Conservation (phyloP, 2,888 invertebrate genomes). For the Julus scanicus region DNA sequence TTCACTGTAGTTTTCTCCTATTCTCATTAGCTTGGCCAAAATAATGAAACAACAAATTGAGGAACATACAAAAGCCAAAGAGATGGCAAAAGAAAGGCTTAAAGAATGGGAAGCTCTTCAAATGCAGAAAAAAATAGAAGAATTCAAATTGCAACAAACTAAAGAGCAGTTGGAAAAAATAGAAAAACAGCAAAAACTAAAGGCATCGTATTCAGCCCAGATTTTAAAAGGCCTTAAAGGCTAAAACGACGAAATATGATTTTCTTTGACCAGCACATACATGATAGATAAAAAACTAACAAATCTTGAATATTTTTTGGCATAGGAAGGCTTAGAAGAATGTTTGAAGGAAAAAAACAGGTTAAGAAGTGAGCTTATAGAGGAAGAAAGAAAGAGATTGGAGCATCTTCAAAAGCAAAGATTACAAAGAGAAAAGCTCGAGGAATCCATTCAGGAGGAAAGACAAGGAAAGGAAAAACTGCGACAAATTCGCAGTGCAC, state of each 20-base stretch:
- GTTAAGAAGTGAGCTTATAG: not conserved
- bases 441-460: conserved; percentile 31
- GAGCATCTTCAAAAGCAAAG: not conserved
- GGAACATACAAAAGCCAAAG: not conserved
- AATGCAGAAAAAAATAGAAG: not conserved
- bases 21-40: conserved; percentile 6
- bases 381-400: conserved; percentile 12
- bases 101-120: conserved; percentile 44
- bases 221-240: no score
- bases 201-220: not conserved
- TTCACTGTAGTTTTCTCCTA: not conserved
- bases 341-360: conserved; percentile 36
- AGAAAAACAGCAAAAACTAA: conserved; percentile 49
- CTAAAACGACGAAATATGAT: not conserved
- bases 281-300: not conserved
- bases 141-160: not conserved
- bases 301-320: not conserved
- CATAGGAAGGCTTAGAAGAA: conserved; percentile 9
- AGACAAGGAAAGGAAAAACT: not conserved
- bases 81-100: not conserved
- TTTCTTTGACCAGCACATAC: not conserved
- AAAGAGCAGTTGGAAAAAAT: conserved; percentile 6
- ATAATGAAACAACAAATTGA: conserved; percentile 48
- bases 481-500: not conserved
- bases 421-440: conserved; percentile 20